Evolutionary conservation across 1,140 invertebrate genomes (phyloP).

Genomic region (Holotrichia oblita): DNA sequence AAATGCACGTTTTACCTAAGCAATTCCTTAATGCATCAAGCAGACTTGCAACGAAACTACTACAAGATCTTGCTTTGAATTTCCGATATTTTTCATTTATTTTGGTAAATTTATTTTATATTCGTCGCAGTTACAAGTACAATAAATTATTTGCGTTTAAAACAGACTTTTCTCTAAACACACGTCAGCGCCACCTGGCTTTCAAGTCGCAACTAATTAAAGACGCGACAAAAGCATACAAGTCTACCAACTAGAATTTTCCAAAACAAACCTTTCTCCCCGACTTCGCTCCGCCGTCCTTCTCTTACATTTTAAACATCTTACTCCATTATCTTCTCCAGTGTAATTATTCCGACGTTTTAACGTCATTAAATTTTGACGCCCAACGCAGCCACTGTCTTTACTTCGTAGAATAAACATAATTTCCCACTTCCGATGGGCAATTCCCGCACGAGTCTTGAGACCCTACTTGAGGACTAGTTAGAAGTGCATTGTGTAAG

Average conservation of each 20-base stretch:
- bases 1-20: no score
- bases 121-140: no score
- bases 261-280: background rate
- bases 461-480: no score
- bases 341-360: background rate
- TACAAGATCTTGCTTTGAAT: no score
- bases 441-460: background rate
- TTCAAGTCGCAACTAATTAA: slow-evolving; percentile 2
- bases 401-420: background rate
- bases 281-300: background rate
- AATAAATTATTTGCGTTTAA: no score
- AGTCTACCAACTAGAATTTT: background rate
- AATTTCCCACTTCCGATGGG: background rate
- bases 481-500: no score
- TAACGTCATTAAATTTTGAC: slow-evolving; percentile 21
- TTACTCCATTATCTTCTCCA: slow-evolving; percentile 11
- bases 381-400: background rate
- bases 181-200: background rate
- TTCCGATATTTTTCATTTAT: no score
- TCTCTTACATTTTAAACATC: background rate
- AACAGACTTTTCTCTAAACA: no score
- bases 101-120: no score
- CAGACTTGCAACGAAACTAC: no score
- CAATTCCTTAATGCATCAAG: no score
- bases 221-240: background rate